Percentiles rank a stretch among this genome's conserved stretches.
Evolutionary conservation across 2,113 vertebrate species (phyloP).

Genomic region (Morone chrysops): DNA sequence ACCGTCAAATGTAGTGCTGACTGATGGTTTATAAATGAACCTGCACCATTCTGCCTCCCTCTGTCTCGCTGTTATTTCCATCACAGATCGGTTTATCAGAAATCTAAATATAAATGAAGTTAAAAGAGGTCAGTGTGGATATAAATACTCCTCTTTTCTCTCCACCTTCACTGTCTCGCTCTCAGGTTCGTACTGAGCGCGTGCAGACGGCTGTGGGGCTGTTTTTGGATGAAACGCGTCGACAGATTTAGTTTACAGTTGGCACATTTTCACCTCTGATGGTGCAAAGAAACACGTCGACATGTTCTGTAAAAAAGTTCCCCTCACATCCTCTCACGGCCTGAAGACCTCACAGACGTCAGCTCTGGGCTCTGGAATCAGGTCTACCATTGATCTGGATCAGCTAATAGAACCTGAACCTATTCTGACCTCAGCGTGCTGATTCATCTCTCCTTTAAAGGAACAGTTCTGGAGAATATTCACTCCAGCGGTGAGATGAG

Average conservation of each 20-base stretch:
- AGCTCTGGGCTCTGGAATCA: not conserved
- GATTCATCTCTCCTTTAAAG: not conserved
- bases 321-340: no score
- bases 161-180: not conserved
- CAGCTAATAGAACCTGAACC: not conserved
- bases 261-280: slow-evolving; percentile 9
- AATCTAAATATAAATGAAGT: slow-evolving; percentile 58
- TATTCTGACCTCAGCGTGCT: not conserved
- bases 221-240: slow-evolving; percentile 32
- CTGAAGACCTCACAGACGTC: no score
- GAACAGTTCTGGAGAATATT: not conserved
- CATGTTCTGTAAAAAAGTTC: no score
- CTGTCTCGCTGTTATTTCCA: not conserved
- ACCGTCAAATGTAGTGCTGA: no score
- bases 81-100: not conserved
- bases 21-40: no score
- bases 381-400: not conserved
- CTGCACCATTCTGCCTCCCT: not conserved
- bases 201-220: slow-evolving; percentile 1
- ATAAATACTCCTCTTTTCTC: slow-evolving; percentile 36
- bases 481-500: not conserved
- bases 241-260: slow-evolving; percentile 28
- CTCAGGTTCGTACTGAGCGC: slow-evolving; percentile 37
- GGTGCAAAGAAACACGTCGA: not conserved
- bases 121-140: slow-evolving; percentile 20